Base-by-base conservation (phyloP, 2,888 invertebrate species). In the Serripes groenlandicus region DNA sequence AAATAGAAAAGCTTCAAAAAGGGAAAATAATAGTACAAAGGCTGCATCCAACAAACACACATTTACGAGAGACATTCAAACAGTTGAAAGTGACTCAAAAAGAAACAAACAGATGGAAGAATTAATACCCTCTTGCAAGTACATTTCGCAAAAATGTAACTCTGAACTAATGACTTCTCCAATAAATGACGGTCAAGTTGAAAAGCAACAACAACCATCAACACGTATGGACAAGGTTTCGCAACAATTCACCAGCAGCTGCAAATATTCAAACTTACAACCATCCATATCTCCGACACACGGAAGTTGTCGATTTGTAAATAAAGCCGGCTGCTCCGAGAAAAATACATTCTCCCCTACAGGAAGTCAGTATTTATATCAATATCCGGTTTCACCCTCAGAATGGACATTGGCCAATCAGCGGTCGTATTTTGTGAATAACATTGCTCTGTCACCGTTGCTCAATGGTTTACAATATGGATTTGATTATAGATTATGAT, bases 1-100 rank as follows among this genome's bases (percentile, higher is more conserved):
- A 94, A 97, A 97, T 3, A 56, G 34, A 21, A 56, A 34, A 37
- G 35, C 23, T 23, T n/a, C 34, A 11, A 28, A 60, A 28, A 28
- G 30, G 3, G 60, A 1, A 28, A 9, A 28, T 28, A 28, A 60
- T 28, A 7, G 3, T 28, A 1, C 60, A 26, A 26, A 30, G 30
- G 18, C 18, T 18, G 1, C 26, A 2, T 18, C 2, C 18, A 9
- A 34, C 21, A 18, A 7, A n/a, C 28, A 35, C 34, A 3, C 37
- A 34, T n/a, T 21, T 26, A 11, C 56, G 56, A 56, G 23, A 56
- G 23, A 3, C 11, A 35, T 35, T 15, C 3, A 4, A 35, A 35
- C 34, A 9, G 2, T 23, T 23, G 37, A 9, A 3, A 18, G 37
- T 21, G 1, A 4, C 35, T 28, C 5, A 11, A n/a, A 30, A 56